Evolutionary conservation across 2,888 invertebrate genomes (phyloP).

Genomic region (Philaethria dido): DNA sequence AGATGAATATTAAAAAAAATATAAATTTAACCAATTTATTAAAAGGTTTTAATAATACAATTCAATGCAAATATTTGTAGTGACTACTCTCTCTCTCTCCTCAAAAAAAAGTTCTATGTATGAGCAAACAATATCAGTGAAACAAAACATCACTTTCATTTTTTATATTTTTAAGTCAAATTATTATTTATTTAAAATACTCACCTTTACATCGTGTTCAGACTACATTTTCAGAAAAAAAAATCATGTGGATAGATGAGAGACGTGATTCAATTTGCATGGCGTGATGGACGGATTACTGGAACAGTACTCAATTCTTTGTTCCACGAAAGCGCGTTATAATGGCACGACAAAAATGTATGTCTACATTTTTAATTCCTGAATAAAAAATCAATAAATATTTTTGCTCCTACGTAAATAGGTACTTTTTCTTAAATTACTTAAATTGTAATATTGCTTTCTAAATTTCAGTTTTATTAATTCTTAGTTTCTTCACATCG

Average conservation of each 20-base stretch:
- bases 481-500: too few relatives aligned
- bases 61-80: not conserved
- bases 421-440: not conserved
- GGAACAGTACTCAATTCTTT: slow-evolving; percentile 6
- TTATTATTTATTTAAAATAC: not conserved
- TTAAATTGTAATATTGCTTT: not conserved
- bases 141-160: not conserved
- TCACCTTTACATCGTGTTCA: slow-evolving; percentile 8
- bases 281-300: slow-evolving; percentile 76
- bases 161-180: not conserved
- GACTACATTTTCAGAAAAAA: slow-evolving; percentile 50
- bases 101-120: not conserved
- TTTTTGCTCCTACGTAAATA: not conserved
- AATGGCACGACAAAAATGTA: not conserved
- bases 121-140: not conserved
- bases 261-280: slow-evolving; percentile 81
- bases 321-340: not conserved
- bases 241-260: slow-evolving; percentile 68
- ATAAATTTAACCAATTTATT: too few relatives aligned
- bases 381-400: not conserved
- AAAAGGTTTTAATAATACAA: too few relatives aligned
- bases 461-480: too few relatives aligned
- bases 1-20: too few relatives aligned
- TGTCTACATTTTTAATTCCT: not conserved
- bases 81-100: too few relatives aligned